phyloP scores from a whole-genome alignment of 2,113 vertebrate genomes.

The Xenus cinereus region DNA sequence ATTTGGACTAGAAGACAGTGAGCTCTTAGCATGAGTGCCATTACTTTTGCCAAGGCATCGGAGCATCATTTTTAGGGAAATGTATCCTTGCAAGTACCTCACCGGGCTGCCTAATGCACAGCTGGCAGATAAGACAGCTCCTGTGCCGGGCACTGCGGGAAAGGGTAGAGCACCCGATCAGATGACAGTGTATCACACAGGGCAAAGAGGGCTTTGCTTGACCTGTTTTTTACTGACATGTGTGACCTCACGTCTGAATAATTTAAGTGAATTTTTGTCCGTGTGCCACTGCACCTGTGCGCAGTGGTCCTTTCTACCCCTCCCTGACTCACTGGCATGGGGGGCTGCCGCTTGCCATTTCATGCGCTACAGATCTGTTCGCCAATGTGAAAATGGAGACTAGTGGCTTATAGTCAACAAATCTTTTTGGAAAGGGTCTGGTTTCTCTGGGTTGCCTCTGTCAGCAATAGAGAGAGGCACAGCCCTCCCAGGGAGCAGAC shows the following conservation, averaged over 20 bases:
- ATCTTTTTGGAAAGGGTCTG: not conserved
- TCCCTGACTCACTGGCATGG: not conserved
- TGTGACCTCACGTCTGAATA: not conserved
- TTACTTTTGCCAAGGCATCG: not conserved
- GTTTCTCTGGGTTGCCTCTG: not conserved
- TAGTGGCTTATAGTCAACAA: not conserved
- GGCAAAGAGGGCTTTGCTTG: not conserved
- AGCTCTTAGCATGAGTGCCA: not conserved
- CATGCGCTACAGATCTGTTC: not conserved
- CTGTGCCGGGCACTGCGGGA: not conserved
- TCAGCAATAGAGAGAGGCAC: not conserved
- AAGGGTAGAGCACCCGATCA: rapidly evolving
- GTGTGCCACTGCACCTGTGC: rapidly evolving
- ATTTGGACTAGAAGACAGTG: not conserved
- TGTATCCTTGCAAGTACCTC: not conserved
- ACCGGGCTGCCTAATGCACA: not conserved
- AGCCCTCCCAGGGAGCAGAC: not conserved
- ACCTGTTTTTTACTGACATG: not conserved
- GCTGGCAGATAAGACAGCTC: not conserved
- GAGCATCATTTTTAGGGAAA: not conserved
- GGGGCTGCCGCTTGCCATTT: not conserved
- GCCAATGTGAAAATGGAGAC: not conserved
- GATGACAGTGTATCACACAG: not conserved
- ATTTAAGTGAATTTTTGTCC: not conserved
- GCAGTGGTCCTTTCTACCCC: not conserved